Evolutionary conservation across 2,113 vertebrate genomes (phyloP), one percentile per base, ranked within the genome.

Genomic region (Limanda limanda): DNA sequence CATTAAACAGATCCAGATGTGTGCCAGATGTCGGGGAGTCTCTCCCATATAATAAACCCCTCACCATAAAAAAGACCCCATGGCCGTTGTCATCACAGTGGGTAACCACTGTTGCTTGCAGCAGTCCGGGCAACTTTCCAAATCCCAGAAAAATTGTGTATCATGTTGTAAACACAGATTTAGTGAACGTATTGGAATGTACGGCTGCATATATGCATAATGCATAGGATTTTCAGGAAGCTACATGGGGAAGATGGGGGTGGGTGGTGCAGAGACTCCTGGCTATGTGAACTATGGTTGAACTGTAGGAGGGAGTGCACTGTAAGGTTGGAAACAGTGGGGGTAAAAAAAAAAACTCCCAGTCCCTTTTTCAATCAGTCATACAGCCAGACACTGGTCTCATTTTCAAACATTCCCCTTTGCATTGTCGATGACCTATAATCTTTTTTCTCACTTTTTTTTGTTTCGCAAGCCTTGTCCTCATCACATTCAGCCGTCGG

Each of bases 1-100:
- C 87, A 92, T 92, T 91, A 93, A 84, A 74, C 65, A 68, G 71
- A 65, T 88, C 83, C 91, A 92, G 91, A 93, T 92, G 90, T 88
- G 80, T 56, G 58, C 83, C 89, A 91, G 91, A 92, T 92, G 89
- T 92, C 48, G 21, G 66, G 47, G 47, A 68, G 71, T 71, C 68
- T 80, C 64, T 72, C 57, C 37, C 56, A 72, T 76, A 48, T 47
- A 61, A 71, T 64, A 67, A 65, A 66, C 18, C 59, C 59, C 31
- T 62, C 59, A 40, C 59, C 59, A 62, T 40, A 8, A 65, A 79
- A 59, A 61, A 24, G 21, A 74, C 75, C 6, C 9, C 23, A 37
- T 23, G 71, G 56, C 47, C 11, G 3, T 40, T 58, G 56, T 52
- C 71, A 73, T 83, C 57, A 4, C 60, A 64, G 78, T 31, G 48